Evolutionary conservation across 2,797 vertebrate genomes (phyloP).

Genomic region (Pseudochirops cupreus): DNA sequence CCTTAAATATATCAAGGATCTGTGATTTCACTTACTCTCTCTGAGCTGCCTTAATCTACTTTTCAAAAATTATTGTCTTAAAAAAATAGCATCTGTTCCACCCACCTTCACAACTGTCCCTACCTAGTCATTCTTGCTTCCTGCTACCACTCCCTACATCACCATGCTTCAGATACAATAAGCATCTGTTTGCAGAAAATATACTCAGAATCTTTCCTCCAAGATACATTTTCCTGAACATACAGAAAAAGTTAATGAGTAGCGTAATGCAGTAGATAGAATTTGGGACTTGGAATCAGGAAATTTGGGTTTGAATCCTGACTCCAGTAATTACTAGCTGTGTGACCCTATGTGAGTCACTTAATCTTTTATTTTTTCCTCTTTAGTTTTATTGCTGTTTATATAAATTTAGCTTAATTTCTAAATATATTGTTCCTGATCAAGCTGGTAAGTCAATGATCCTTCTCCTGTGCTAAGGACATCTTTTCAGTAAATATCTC

Average conservation of each 20-base stretch:
- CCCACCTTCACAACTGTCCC: conserved; percentile 37
- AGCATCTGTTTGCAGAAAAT: conserved; percentile 6
- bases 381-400: not conserved
- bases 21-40: not conserved
- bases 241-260: not conserved
- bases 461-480: not conserved
- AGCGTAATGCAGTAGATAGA: not conserved
- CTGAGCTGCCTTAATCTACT: conserved; percentile 26
- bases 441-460: not conserved
- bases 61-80: conserved; percentile 39
- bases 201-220: not conserved
- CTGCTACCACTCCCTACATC: not conserved
- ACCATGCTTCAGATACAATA: not conserved
- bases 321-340: not conserved
- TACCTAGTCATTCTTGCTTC: conserved; percentile 26
- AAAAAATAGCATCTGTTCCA: conserved; percentile 46
- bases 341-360: not conserved
- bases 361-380: not conserved
- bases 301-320: not conserved
- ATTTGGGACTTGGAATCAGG: not conserved
- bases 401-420: not conserved
- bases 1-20: conserved; percentile 5
- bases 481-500: not conserved
- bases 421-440: not conserved
- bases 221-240: not conserved